Percentiles rank a stretch among this genome's conserved stretches.
Evolutionary conservation across 2,888 invertebrate genomes (phyloP).

Genomic region (Rhynchonema sp.): DNA sequence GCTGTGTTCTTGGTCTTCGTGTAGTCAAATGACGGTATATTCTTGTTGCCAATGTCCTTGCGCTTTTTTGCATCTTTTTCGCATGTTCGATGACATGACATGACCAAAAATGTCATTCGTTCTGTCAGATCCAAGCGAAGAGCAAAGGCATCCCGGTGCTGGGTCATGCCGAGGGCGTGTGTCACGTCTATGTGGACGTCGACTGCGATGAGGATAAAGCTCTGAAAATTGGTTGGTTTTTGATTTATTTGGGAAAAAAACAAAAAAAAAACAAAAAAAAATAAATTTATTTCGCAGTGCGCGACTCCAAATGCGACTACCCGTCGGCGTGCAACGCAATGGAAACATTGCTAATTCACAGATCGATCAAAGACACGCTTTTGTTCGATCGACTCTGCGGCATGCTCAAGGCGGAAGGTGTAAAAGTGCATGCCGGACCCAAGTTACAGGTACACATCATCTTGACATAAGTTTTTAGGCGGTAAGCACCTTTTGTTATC

Average conservation of each 20-base stretch:
- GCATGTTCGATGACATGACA: no score
- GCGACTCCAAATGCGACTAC: conserved; percentile 93
- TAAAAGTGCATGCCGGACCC: conserved; percentile 72
- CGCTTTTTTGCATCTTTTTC: no score
- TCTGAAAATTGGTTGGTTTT: neutral
- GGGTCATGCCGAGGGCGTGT: conserved; percentile 94
- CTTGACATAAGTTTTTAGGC: no score
- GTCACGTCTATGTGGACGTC: conserved; percentile 88
- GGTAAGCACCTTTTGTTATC: no score
- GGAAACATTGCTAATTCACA: conserved; percentile 88
- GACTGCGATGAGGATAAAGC: conserved; percentile 50
- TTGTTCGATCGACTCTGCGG: conserved; percentile 74
- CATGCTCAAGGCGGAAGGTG: conserved; percentile 70
- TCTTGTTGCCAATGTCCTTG: no score
- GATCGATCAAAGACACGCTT: conserved; percentile 48
- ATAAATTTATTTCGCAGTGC: conserved; percentile 36
- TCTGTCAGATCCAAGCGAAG: conserved; percentile 50
- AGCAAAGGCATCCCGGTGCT: conserved; percentile 72
- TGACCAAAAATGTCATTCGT: no score
- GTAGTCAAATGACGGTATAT: no score
- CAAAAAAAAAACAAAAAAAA: neutral
- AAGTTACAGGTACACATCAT: conserved; percentile 47
- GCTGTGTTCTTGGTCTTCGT: no score
- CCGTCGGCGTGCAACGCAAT: conserved; percentile 97
- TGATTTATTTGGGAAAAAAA: conserved; percentile 1